Conservation (phyloP, 2,888 invertebrate genomes). For the Toxonevra muliebris region DNA sequence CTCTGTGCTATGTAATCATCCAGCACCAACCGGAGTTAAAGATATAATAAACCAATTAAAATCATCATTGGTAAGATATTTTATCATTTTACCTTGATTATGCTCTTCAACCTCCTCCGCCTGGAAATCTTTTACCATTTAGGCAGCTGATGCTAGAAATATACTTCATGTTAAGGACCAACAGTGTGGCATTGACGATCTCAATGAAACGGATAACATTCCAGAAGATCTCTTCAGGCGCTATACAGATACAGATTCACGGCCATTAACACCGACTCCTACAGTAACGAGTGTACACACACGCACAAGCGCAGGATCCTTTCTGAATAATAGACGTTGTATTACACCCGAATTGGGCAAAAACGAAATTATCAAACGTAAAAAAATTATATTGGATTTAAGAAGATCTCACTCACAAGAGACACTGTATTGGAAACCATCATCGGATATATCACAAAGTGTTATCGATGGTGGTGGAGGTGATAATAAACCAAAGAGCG, state of each 20-base stretch:
- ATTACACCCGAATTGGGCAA: conserved; percentile 76
- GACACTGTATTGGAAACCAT: conserved; percentile 67
- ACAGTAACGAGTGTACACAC: conserved; percentile 79
- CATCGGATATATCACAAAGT: conserved; percentile 64
- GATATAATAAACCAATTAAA: conserved; percentile 77
- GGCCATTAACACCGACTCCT: conserved; percentile 82
- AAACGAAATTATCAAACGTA: conserved; percentile 67
- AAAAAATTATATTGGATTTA: conserved; percentile 78
- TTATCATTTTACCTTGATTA: not conserved
- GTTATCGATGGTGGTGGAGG: conserved; percentile 43
- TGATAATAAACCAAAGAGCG: conserved; percentile 55
- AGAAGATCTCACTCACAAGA: conserved; percentile 66
- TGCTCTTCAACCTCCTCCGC: not conserved
- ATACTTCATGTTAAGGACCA: conserved; percentile 39
- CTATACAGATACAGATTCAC: conserved; percentile 85
- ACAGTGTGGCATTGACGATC: conserved; percentile 16
- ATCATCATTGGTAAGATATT: conserved; percentile 71
- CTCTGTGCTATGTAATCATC: conserved; percentile 86
- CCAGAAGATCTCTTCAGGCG: conserved; percentile 81
- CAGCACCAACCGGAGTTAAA: conserved; percentile 77
- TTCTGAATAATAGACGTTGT: conserved; percentile 68
- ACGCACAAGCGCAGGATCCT: conserved; percentile 71
- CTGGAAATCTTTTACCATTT: not conserved
- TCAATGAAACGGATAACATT: conserved; percentile 69
- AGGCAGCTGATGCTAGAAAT: conserved; percentile 51